Evolutionary conservation across 1,140 invertebrate genomes (phyloP).

Genomic region (Drosophila nikananu): DNA sequence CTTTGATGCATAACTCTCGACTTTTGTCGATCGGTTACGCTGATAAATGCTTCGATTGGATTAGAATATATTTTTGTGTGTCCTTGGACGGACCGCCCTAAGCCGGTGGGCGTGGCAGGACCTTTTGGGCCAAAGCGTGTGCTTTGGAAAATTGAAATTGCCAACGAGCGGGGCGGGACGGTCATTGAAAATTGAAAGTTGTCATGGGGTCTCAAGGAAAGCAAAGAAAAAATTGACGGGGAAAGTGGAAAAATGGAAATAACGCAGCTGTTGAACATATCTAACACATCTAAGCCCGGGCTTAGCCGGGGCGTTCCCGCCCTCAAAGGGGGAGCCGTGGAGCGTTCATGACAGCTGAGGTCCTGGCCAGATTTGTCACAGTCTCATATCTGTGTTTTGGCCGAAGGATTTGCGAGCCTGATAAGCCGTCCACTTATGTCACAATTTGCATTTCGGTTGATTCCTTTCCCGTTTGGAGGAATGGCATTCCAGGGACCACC

Average conservation of each 20-base stretch:
- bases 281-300: constrained; percentile 78
- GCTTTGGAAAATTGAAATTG: constrained; percentile 73
- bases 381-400: constrained; percentile 55
- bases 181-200: constrained; percentile 74
- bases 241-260: constrained; percentile 57
- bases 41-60: constrained; percentile 80
- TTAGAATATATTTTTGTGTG: constrained; percentile 63
- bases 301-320: constrained; percentile 56
- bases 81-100: constrained; percentile 34
- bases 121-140: constrained; percentile 31
- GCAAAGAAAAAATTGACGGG: constrained; percentile 17
- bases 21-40: constrained; percentile 75
- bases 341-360: constrained; percentile 62
- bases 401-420: constrained; percentile 55
- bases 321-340: constrained; percentile 24
- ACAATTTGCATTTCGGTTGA: constrained; percentile 57
- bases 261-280: constrained; percentile 81
- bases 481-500: background rate
- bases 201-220: constrained; percentile 57
- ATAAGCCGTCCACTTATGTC: constrained; percentile 65
- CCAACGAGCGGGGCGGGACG: constrained; percentile 30
- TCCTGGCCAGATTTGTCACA: constrained; percentile 68
- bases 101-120: constrained; percentile 70
- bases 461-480: constrained; percentile 5
- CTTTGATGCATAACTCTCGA: constrained; percentile 82